Evolutionary conservation across 2,888 invertebrate species (phyloP).

Genomic region (Metellina segmentata): DNA sequence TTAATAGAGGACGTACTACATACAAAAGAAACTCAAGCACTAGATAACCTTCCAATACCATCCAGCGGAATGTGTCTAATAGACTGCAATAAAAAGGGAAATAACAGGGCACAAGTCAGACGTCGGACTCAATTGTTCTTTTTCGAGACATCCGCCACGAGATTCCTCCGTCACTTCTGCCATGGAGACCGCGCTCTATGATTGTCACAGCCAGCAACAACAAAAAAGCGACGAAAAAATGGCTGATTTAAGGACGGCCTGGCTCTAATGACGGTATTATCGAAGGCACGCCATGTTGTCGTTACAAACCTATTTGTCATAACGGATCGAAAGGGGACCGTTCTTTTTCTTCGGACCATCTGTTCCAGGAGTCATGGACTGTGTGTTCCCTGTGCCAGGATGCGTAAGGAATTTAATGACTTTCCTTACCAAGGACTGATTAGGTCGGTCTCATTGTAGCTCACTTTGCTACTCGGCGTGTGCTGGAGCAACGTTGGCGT

Average conservation of each 20-base stretch:
- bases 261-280: slow-evolving; percentile 64
- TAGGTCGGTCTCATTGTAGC: slow-evolving; percentile 37
- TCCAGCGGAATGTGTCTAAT: neutral
- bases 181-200: neutral
- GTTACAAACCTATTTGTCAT: slow-evolving; percentile 68
- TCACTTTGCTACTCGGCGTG: neutral
- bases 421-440: slow-evolving; percentile 30
- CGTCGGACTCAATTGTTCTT: neutral
- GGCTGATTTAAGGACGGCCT: neutral
- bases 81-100: neutral
- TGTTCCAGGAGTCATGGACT: slow-evolving; percentile 28
- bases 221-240: slow-evolving; percentile 21
- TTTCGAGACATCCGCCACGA: neutral
- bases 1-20: neutral
- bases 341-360: slow-evolving; percentile 43
- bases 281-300: slow-evolving; percentile 57
- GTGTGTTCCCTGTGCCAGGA: slow-evolving; percentile 20
- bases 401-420: slow-evolving; percentile 52
- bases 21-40: neutral
- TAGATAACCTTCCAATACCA: neutral
- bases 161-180: slow-evolving; percentile 20
- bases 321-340: slow-evolving; percentile 29
- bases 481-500: neutral
- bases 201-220: neutral
- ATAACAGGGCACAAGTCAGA: neutral